Base-by-base conservation (phyloP, 2,888 invertebrate species). In the Cheilosia variabilis region DNA sequence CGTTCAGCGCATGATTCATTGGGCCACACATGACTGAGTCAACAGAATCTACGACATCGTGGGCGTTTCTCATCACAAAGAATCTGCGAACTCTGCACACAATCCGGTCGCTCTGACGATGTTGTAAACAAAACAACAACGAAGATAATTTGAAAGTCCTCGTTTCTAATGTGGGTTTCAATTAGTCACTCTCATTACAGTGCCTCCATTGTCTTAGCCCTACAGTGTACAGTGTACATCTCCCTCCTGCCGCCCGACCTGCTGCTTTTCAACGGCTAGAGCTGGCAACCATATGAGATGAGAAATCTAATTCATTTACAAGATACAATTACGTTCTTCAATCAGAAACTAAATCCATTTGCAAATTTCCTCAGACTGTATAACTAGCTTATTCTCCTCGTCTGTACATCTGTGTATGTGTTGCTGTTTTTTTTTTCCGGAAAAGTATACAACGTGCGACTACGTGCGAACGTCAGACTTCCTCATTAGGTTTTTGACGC, bases 401-500 rank as follows among this genome's bases (percentile, higher is more conserved):
- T 71, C 13, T 15, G 22, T 10, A 31, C 27, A n/a, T 6, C 27
- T 27, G 27, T 53, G 34, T 24, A 19, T 24, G 9, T 52, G 47
- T 47, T 6, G 27, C 2, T 24, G 24, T 27, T 27, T 27, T 24
- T 7, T 81, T 68, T 66, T 66, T 76, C 76, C 76, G 81, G 68
- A 68, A 76, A 77, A n/a, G 43, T 17, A 57, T 17, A 71, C 58
- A 62, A 58, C 53, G 24, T 17, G 17, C 37, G 3, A 37, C 80
- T 76, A 81, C 81, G 86, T 86, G 77, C 68, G 81, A 86, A 81
- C 41, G 57, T 73, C 72, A 63, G 81, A 81, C 86, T 86, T 86
- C 86, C 86, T 86, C 76, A 81, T 86, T 86, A 77, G 81, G 72
- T 77, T 77, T 86, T 71, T 53, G 81, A 77, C 81, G 81, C 77